Evolutionary conservation across 2,888 invertebrate species (phyloP).

Genomic region (Phymatocera aterrima): DNA sequence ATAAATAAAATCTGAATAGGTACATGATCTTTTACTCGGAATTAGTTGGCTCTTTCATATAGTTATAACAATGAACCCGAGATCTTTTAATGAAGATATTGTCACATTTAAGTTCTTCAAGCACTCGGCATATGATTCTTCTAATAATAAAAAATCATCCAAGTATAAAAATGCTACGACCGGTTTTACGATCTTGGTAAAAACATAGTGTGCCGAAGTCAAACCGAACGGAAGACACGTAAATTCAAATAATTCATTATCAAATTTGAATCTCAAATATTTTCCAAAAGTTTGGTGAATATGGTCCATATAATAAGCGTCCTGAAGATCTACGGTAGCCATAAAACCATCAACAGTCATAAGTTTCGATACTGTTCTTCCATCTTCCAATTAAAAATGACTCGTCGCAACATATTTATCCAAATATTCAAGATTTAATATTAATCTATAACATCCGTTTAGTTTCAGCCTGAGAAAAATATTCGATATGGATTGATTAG

Average conservation of each 20-base stretch:
- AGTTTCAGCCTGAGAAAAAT: constrained; percentile 52
- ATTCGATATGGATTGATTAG: constrained; percentile 50
- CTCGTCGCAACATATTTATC: constrained; percentile 50
- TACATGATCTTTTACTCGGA: too few relatives aligned
- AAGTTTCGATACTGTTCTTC: constrained; percentile 49
- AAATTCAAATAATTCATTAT: constrained; percentile 51
- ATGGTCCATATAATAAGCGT: constrained; percentile 48
- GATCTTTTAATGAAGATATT: too few relatives aligned
- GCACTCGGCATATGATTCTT: background rate
- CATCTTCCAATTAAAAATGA: constrained; percentile 58
- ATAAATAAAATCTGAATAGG: too few relatives aligned
- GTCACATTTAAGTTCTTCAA: background rate
- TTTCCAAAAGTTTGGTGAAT: constrained; percentile 50
- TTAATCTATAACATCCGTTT: constrained; percentile 48
- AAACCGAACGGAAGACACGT: constrained; percentile 53
- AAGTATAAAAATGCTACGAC: background rate
- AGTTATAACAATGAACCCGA: too few relatives aligned
- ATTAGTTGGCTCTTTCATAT: too few relatives aligned
- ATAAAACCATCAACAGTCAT: constrained; percentile 44
- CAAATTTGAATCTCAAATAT: constrained; percentile 52
- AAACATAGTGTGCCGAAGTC: constrained; percentile 21
- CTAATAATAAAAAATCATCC: constrained; percentile 23
- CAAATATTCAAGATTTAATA: constrained; percentile 54
- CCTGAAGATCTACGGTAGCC: constrained; percentile 2
- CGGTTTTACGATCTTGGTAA: constrained; percentile 42